These are phyloP conservation scores for Diabrotica undecimpunctata DNA, from an alignment of 1,140 invertebrate genomes.

Conservation along the genomic window DNA sequence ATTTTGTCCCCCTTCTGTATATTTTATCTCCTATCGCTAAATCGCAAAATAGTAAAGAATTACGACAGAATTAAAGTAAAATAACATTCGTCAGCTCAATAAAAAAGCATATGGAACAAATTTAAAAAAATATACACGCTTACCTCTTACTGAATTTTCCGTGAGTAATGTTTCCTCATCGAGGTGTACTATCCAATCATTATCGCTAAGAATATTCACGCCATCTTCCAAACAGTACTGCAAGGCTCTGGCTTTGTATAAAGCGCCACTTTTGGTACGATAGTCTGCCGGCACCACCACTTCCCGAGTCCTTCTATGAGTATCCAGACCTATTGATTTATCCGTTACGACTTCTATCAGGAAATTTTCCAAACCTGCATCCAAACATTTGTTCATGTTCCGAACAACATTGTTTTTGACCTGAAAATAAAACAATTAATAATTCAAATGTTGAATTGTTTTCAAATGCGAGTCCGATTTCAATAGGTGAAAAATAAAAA, in stretches of 20 bases:
- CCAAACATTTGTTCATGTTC: slow-evolving; percentile 86
- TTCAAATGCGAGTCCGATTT: too few species aligned
- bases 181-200: slow-evolving; percentile 96
- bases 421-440: background rate
- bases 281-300: slow-evolving; percentile 85
- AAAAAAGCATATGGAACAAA: too few species aligned
- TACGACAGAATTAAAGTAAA: too few species aligned
- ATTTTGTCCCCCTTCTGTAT: too few species aligned
- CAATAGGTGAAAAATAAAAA: too few species aligned
- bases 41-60: too few species aligned
- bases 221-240: slow-evolving; percentile 94
- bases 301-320: slow-evolving; percentile 70
- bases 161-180: slow-evolving; percentile 97
- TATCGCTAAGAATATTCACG: slow-evolving; percentile 82
- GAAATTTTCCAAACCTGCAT: slow-evolving; percentile 92
- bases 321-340: slow-evolving; percentile 72
- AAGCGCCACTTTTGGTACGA: slow-evolving; percentile 81
- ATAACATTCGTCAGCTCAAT: too few species aligned
- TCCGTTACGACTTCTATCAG: slow-evolving; percentile 97
- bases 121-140: too few species aligned
- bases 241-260: slow-evolving; percentile 92
- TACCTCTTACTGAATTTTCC: slow-evolving; percentile 81
- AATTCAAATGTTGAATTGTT: too few species aligned
- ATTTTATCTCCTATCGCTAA: too few species aligned
- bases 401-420: slow-evolving; percentile 80